Conservation (phyloP, 2,888 invertebrate species). For the Epistrophe eligans region DNA sequence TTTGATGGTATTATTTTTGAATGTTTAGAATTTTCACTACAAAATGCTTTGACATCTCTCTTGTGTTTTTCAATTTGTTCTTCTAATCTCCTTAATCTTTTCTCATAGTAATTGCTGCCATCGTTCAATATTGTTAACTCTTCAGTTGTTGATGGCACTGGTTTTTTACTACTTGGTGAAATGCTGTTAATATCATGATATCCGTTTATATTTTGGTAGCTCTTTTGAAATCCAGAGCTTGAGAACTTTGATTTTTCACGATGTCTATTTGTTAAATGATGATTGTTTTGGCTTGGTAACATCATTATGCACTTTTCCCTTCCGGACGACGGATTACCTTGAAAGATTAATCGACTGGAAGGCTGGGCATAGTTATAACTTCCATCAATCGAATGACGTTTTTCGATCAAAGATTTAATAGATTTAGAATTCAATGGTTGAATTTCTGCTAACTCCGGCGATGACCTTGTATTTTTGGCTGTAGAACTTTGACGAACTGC, state of each 20-base stretch:
- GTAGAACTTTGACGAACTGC: constrained; percentile 13
- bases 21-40: constrained; percentile 74
- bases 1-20: constrained; percentile 23
- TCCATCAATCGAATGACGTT: constrained; percentile 78
- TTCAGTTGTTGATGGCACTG: not conserved
- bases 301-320: constrained; percentile 31
- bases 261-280: constrained; percentile 15
- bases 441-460: constrained; percentile 40
- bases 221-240: constrained; percentile 17
- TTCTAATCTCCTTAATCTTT: constrained; percentile 78
- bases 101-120: constrained; percentile 78
- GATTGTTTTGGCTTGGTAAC: constrained; percentile 37
- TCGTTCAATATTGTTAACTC: constrained; percentile 31
- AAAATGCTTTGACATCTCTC: constrained; percentile 79
- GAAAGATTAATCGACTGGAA: constrained; percentile 5
- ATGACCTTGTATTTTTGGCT: constrained; percentile 42
- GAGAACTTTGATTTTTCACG: constrained; percentile 14
- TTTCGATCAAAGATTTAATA: constrained; percentile 61
- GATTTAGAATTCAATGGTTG: constrained; percentile 31
- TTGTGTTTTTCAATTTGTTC: constrained; percentile 80
- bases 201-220: constrained; percentile 8
- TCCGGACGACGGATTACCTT: not conserved
- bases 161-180: not conserved
- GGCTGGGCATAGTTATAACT: constrained; percentile 57
- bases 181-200: not conserved